Percentiles rank a stretch among this genome's conserved stretches.
Evolutionary conservation across 2,888 invertebrate species (phyloP).

Genomic region (Oxystoma pomonae): DNA sequence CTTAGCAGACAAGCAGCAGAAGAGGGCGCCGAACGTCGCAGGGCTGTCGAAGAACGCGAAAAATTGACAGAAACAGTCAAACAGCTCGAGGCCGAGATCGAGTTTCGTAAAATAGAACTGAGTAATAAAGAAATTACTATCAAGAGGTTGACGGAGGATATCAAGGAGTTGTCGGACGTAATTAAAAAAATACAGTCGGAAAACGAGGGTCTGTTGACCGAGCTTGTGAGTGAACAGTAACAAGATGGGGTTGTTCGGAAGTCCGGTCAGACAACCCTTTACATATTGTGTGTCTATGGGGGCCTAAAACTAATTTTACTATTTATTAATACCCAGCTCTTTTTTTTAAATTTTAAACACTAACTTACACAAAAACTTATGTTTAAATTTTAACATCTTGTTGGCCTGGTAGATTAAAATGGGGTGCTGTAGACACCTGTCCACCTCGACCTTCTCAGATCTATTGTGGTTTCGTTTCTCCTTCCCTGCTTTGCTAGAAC

Average conservation of each 20-base stretch:
- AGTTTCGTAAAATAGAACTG: constrained; percentile 61
- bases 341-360: too few species aligned
- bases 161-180: constrained; percentile 67
- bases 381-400: too few species aligned
- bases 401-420: too few species aligned
- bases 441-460: too few species aligned
- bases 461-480: too few species aligned
- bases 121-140: constrained; percentile 68
- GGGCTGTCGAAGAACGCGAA: constrained; percentile 66
- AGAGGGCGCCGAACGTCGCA: constrained; percentile 74
- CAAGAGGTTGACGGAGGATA: constrained; percentile 67
- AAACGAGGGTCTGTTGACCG: constrained; percentile 53
- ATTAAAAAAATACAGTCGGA: constrained; percentile 52
- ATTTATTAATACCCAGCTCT: neutral
- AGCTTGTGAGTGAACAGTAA: constrained; percentile 53
- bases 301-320: neutral
- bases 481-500: too few species aligned
- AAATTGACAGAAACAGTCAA: constrained; percentile 61
- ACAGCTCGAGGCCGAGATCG: constrained; percentile 61
- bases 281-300: too few species aligned
- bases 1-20: constrained; percentile 80
- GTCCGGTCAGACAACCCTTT: too few species aligned
- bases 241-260: too few species aligned
- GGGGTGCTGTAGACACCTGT: too few species aligned
- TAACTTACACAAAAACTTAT: too few species aligned